Evolutionary conservation across 1,140 invertebrate species (phyloP), one percentile per base, ranked within the genome.

Genomic region (Littorina saxatilis): DNA sequence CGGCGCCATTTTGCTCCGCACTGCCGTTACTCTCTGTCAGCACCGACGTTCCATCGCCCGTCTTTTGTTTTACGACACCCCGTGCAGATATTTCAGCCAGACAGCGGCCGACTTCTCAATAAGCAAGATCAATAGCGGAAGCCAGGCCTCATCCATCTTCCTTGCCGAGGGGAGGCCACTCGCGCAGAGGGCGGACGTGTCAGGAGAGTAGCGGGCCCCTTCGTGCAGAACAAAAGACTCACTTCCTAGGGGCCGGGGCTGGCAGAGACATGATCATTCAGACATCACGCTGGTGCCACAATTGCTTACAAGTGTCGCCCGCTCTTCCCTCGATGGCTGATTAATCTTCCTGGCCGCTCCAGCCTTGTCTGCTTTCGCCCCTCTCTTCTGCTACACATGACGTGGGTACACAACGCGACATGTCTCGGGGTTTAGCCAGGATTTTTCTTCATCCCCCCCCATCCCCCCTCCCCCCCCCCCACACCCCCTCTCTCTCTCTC

Each of bases 101-200:
- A 78, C 76, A 63, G 76, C 76, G 29, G n/a, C 55, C 76, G 76
- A 78, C 76, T 78, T 78, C 76, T 78, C 76, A 78, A 78, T 78
- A 78, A 78, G 76, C 76, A 78, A 78, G 76, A 78, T 78, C 76
- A 78, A 78, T 78, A 80, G 63, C 47, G 63, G 55, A 70, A 52
- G 78, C 78, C 43, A 50, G 39, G 63, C 40, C 66, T 80, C 78
- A 80, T 80, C 68, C 68, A 80, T 72, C 63, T 80, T n/a, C n/a
- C 32, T 27, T 80, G 78, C 78, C 63, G 32, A 70, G 52, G 68
- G 68, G 63, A 68, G 29, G 72, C 43, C 68, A 52, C 63, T 70
- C 68, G 70, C 40, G 29, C 63, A 32, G 32, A 2, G 32, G 29
- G 58, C 50, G 37, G 75, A 63, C 58, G 75, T 40, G 50, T 77